Evolutionary conservation across 2,113 vertebrate species (phyloP).

Genomic region (Ammodytes marinus): DNA sequence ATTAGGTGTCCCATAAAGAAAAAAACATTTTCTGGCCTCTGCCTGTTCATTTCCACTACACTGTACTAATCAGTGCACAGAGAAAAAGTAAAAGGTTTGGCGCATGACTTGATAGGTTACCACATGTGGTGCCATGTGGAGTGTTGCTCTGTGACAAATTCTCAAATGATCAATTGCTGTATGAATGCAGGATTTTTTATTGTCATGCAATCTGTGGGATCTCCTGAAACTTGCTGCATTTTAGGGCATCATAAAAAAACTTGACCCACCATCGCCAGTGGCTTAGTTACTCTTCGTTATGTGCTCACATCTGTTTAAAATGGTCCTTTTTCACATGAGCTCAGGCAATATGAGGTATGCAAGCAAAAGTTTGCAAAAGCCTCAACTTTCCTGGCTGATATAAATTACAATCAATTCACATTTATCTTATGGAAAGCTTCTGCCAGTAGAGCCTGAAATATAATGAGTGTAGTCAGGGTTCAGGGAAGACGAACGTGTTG

Average conservation of each 20-base stretch:
- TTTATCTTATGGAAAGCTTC: conserved; percentile 15
- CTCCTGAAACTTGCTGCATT: background rate
- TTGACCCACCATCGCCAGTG: background rate
- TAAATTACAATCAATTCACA: background rate
- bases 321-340: background rate
- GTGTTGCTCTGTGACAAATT: background rate
- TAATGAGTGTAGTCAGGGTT: conserved; percentile 28
- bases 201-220: background rate
- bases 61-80: background rate
- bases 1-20: background rate
- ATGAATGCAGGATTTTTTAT: background rate
- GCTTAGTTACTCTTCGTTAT: conserved; percentile 25
- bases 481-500: conserved; percentile 32
- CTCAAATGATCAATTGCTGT: background rate
- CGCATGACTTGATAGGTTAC: conserved; percentile 17
- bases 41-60: background rate
- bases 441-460: background rate
- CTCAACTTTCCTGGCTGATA: background rate
- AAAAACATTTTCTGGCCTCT: background rate
- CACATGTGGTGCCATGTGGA: background rate
- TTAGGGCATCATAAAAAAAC: background rate
- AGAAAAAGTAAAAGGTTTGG: background rate
- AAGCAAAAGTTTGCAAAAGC: background rate
- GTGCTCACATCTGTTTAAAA: conserved; percentile 23
- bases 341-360: background rate